A percentile compares a stretch with the other conserved stretches of the same genome.
These are phyloP conservation scores for Tribolium freemani DNA, from an alignment of 2,888 invertebrate genomes.

Conservation along the genomic window DNA sequence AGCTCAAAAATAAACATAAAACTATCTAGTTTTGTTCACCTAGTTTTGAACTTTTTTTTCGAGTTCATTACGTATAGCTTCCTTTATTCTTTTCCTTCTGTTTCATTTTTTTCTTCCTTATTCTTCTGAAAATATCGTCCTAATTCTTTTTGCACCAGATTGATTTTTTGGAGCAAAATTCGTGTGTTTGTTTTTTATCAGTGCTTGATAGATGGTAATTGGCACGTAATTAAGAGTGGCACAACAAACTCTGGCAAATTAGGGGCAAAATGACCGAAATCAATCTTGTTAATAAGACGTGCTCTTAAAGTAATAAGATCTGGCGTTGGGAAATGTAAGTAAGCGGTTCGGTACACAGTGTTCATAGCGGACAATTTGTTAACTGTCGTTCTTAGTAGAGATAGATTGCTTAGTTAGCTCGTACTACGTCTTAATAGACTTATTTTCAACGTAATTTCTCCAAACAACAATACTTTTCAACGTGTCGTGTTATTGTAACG, in stretches of 20 bases:
- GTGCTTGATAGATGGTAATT: slow-evolving; percentile 49
- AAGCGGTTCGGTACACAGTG: slow-evolving; percentile 61
- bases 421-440: slow-evolving; percentile 27
- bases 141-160: too few relatives aligned
- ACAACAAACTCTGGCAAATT: slow-evolving; percentile 56
- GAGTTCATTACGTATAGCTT: too few relatives aligned
- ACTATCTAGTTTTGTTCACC: too few relatives aligned
- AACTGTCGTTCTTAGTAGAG: slow-evolving; percentile 63
- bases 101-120: too few relatives aligned
- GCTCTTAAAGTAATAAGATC: slow-evolving; percentile 60
- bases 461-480: slow-evolving; percentile 32
- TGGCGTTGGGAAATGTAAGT: slow-evolving; percentile 64
- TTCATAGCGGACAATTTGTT: slow-evolving; percentile 65
- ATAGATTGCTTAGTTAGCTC: slow-evolving; percentile 61
- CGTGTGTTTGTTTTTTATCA: slow-evolving; percentile 2
- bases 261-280: slow-evolving; percentile 60
- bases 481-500: background rate
- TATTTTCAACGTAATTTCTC: slow-evolving; percentile 28
- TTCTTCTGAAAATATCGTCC: too few relatives aligned
- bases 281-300: slow-evolving; percentile 66
- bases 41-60: too few relatives aligned
- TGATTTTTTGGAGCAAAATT: too few relatives aligned
- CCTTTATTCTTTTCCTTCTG: too few relatives aligned
- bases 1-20: too few relatives aligned
- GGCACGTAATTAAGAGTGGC: slow-evolving; percentile 51